Conservation (phyloP, 2,113 vertebrate species). For the Theristicus caerulescens region DNA sequence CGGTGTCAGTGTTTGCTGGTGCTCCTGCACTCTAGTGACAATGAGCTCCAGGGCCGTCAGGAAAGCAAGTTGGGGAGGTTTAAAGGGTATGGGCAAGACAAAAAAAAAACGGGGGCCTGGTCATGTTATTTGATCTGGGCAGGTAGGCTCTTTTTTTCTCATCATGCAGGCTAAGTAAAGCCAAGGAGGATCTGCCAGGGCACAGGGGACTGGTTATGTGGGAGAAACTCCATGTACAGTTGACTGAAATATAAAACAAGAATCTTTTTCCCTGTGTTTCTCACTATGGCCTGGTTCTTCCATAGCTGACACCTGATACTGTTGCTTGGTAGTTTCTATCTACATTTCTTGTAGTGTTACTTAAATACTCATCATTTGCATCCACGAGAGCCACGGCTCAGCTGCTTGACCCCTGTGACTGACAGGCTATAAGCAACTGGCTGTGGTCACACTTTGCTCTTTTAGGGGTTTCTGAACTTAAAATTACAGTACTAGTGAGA, state of each 20-base stretch:
- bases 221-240: not conserved
- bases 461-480: not conserved
- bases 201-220: not conserved
- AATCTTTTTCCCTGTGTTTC: not conserved
- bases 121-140: not conserved
- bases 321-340: not conserved
- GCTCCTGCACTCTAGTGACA: not conserved
- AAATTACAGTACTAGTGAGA: not conserved
- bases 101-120: not conserved
- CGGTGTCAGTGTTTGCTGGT: not conserved
- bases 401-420: not conserved
- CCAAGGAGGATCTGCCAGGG: not conserved
- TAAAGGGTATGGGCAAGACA: not conserved
- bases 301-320: not conserved
- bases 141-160: not conserved
- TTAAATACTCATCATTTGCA: not conserved
- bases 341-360: not conserved
- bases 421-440: not conserved
- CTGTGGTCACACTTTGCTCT: not conserved
- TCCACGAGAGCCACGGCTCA: not conserved
- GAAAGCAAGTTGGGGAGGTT: not conserved
- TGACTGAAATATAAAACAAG: not conserved
- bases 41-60: not conserved
- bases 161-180: rapidly evolving
- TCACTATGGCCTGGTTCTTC: not conserved